phyloP scores from a whole-genome alignment of 2,888 invertebrate species.

The Eristalis tenax region DNA sequence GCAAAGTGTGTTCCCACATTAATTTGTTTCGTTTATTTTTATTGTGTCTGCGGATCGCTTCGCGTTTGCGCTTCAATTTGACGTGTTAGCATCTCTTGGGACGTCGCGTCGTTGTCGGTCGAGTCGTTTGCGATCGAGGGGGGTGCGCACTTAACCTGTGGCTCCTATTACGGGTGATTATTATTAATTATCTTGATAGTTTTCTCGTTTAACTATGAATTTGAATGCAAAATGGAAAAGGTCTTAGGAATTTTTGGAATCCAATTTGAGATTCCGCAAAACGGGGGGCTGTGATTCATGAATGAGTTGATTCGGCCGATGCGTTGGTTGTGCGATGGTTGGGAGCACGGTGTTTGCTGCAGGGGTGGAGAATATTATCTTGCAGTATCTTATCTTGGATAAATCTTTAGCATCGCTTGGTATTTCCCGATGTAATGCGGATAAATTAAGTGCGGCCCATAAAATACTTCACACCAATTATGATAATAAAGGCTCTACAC shows the following conservation, averaged over 20 bases:
- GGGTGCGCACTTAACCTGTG: conserved; percentile 27
- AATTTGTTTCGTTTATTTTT: conserved; percentile 60
- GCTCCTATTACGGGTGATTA: conserved; percentile 44
- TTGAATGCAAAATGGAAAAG: background rate
- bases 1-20: conserved; percentile 64
- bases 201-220: background rate
- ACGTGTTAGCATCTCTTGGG: conserved; percentile 52
- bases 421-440: background rate
- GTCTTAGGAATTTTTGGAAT: background rate
- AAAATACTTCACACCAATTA: background rate
- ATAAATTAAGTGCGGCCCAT: background rate
- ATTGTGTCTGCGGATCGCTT: conserved; percentile 61
- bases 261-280: background rate
- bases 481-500: background rate
- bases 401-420: background rate
- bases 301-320: background rate
- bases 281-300: background rate
- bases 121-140: conserved; percentile 33
- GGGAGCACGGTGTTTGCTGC: background rate
- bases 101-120: background rate
- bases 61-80: conserved; percentile 59
- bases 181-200: conserved; percentile 36
- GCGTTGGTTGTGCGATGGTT: too few species aligned
- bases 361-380: background rate
- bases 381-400: background rate